phyloP scores from a whole-genome alignment of 2,113 vertebrate genomes.

The Drymodes brunneopygia region DNA sequence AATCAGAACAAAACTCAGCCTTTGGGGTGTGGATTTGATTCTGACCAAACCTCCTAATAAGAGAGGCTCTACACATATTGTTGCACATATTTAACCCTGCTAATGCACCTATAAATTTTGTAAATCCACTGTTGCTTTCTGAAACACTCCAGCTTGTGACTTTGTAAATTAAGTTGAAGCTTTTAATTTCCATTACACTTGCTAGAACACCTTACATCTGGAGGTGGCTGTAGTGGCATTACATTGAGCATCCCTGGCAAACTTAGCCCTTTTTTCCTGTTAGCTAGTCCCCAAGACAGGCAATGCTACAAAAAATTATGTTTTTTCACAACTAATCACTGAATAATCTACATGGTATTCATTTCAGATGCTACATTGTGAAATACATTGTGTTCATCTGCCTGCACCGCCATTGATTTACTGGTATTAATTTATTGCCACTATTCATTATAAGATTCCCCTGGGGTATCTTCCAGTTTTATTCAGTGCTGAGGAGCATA shows the following conservation, averaged over 20 bases:
- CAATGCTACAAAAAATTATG: neutral
- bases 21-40: accelerated
- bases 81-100: neutral
- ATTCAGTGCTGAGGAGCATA: neutral
- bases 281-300: neutral
- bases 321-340: neutral
- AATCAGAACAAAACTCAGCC: neutral
- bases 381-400: neutral
- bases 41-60: neutral
- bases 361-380: neutral
- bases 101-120: neutral
- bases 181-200: neutral
- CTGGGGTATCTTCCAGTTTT: neutral
- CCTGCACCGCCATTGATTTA: neutral
- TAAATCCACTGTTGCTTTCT: neutral
- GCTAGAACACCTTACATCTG: neutral
- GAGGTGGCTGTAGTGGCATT: neutral
- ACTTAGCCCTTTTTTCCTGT: neutral
- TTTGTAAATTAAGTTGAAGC: neutral
- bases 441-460: neutral
- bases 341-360: neutral
- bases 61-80: neutral
- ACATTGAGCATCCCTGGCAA: neutral
- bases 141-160: neutral
- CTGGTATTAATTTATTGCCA: neutral